Percentiles rank a stretch among this genome's conserved stretches.
These are phyloP conservation scores for Cyanoramphus novaezelandiae DNA, from an alignment of 2,113 vertebrate species.

Conservation along the genomic window DNA sequence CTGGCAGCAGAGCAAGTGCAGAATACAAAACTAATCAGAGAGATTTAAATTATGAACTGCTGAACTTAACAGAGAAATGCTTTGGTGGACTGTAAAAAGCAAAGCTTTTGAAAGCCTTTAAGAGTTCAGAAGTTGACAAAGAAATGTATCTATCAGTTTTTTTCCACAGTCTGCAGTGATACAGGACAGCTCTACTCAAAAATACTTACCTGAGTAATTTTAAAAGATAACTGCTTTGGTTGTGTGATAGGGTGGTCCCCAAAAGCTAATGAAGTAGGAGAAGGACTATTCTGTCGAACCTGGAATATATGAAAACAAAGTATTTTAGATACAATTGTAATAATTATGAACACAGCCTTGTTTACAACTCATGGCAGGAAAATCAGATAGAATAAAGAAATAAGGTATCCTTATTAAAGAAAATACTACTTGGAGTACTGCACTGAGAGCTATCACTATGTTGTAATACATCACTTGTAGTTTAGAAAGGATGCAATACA, in stretches of 20 bases:
- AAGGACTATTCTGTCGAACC: constrained; percentile 97
- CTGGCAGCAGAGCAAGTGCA: neutral
- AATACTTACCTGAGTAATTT: constrained; percentile 89
- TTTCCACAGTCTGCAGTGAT: neutral
- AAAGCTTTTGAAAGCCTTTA: neutral
- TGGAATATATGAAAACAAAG: constrained; percentile 65
- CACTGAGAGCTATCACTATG: neutral
- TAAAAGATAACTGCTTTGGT: constrained; percentile 93
- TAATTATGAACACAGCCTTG: neutral
- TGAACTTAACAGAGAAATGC: neutral
- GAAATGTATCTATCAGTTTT: neutral
- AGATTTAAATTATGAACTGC: neutral
- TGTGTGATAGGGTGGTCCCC: constrained; percentile 91
- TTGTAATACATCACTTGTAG: neutral
- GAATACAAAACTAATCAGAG: neutral
- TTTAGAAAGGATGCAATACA: neutral
- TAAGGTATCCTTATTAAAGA: neutral
- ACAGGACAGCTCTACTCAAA: neutral
- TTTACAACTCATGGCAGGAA: neutral
- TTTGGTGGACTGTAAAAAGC: neutral
- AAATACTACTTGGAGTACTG: neutral
- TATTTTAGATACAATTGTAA: neutral
- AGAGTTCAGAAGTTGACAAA: neutral
- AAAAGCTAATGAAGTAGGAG: constrained; percentile 94
- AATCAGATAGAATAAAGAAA: neutral